Conservation (phyloP, 2,797 vertebrate genomes). For the Gallinago nigripennis region DNA sequence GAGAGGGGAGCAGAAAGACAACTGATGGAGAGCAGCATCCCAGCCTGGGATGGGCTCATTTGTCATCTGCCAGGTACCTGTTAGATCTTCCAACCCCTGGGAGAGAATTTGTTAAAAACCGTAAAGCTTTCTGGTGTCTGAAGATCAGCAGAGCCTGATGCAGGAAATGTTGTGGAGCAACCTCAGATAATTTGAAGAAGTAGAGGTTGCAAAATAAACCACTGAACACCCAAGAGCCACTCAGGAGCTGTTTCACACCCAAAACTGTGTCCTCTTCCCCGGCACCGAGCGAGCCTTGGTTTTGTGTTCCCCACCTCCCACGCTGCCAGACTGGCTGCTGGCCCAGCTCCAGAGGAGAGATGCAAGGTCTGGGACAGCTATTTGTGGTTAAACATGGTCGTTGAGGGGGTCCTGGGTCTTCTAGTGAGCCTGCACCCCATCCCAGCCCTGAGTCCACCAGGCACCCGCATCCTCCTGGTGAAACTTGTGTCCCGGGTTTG, state of each 20-base stretch:
- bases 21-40: slow-evolving; percentile 31
- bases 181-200: not conserved
- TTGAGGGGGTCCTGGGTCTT: not conserved
- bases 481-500: not conserved
- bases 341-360: not conserved
- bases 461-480: not conserved
- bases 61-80: slow-evolving; percentile 39
- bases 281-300: fast-evolving
- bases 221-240: not conserved
- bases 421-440: not conserved
- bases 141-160: not conserved
- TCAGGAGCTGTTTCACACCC: not conserved
- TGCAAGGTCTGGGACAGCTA: not conserved
- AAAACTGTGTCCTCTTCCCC: not conserved
- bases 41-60: slow-evolving; percentile 9
- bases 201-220: not conserved
- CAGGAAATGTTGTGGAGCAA: not conserved
- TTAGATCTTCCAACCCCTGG: slow-evolving; percentile 11
- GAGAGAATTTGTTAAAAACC: slow-evolving; percentile 39
- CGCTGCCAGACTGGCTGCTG: not conserved
- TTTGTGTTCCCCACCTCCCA: not conserved
- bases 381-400: not conserved
- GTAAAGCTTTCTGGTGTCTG: slow-evolving; percentile 2
- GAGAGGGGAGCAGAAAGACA: slow-evolving; percentile 3
- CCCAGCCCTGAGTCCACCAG: not conserved